These are phyloP conservation scores for Hydractinia echinata DNA, from an alignment of 30 jellyfish, hydroid and myxozoan species.

Conservation along the genomic window DNA sequence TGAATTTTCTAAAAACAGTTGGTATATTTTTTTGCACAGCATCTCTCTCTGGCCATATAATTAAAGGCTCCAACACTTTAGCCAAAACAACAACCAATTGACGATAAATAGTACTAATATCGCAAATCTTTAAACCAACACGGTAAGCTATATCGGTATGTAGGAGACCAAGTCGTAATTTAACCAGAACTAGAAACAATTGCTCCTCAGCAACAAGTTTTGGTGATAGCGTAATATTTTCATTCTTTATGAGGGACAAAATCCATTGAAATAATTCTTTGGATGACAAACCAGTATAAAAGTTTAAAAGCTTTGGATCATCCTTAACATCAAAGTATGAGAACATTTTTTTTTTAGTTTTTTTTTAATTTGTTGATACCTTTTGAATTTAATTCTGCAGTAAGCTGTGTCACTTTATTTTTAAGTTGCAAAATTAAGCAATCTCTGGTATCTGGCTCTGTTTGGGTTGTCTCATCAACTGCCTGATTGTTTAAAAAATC, in stretches of 20 bases:
- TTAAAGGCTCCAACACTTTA: constrained; percentile 3
- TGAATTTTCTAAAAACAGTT: neutral
- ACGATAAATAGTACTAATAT: neutral
- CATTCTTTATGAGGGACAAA: neutral
- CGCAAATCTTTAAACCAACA: no score
- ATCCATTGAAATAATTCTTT: neutral
- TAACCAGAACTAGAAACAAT: neutral
- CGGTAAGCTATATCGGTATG: neutral
- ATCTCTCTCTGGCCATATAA: neutral
- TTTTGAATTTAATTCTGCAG: neutral
- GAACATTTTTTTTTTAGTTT: neutral
- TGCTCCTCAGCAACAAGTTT: constrained; percentile 2
- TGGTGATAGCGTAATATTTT: neutral
- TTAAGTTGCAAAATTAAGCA: neutral
- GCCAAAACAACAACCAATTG: constrained; percentile 4
- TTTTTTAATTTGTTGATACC: neutral
- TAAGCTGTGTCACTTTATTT: neutral
- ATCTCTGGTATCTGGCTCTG: constrained; percentile 18
- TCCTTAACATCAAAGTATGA: neutral
- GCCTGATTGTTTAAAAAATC: neutral
- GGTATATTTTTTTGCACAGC: neutral
- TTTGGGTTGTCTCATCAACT: neutral
- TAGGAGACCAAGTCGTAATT: neutral
- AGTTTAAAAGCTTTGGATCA: neutral
- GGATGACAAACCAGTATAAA: neutral